These are phyloP conservation scores for Nephrotoma flavescens DNA, from an alignment of 2,888 invertebrate species.

Conservation along the genomic window DNA sequence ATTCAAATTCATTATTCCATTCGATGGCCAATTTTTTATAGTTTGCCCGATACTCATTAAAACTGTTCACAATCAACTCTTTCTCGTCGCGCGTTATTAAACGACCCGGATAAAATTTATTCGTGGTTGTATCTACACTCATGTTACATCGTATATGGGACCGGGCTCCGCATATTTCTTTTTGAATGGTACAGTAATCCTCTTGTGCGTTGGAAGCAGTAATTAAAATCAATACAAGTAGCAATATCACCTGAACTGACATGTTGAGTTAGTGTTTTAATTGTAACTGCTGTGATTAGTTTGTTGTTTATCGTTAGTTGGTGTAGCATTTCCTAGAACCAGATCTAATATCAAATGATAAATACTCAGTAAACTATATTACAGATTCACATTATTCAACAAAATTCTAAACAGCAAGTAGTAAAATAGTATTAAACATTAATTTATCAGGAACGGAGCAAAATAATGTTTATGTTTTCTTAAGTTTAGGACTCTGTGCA, in stretches of 20 bases:
- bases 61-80: background rate
- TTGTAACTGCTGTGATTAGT: background rate
- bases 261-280: background rate
- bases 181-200: background rate
- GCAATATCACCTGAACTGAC: background rate
- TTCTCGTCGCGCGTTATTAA: background rate
- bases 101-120: background rate
- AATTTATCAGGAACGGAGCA: background rate
- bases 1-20: background rate
- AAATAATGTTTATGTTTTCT: background rate
- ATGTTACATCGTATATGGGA: background rate
- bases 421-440: background rate
- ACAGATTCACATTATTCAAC: background rate
- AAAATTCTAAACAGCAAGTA: no score
- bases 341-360: background rate
- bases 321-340: background rate
- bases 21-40: background rate
- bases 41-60: background rate
- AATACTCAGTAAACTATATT: background rate
- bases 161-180: background rate
- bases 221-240: background rate
- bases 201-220: background rate
- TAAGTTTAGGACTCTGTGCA: background rate
- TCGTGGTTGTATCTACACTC: background rate
- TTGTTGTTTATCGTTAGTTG: background rate